Base-by-base conservation (phyloP, 2,113 vertebrate genomes). In the Trematocara marginatum region DNA sequence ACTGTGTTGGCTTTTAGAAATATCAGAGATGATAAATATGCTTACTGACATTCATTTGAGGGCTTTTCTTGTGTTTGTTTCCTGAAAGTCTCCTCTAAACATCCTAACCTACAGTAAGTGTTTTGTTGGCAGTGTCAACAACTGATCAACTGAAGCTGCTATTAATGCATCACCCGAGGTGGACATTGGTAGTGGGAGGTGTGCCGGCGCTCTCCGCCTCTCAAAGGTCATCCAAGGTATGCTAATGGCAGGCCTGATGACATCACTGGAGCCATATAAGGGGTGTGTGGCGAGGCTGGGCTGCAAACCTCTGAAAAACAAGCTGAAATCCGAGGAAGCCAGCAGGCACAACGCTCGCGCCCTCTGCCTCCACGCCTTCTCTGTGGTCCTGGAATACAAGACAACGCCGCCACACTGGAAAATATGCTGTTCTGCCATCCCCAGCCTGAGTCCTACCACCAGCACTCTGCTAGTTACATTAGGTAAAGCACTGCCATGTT, bases 351-450 rank as follows among this genome's bases (percentile, higher is more conserved):
- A 26, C 59, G 16, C 83, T 54, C 42, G 53, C 85, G 12, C 35
- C 82, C 29, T 64, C 78, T 45, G 59, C n/a, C 66, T 82, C 74
- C 80, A 35, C 69, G 7, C 71, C 80, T 51, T n/a, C 64, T 82
- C 71, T 56, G 35, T 47, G 74, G 20, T 42, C 79, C 83, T 8
- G 88, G 80, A 90, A 91, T 51, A 87, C 1, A 3, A 84, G 69
- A 90, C 59, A 87, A 84, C 86, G 40, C 45, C 18, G 7, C 49
- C 31, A 9, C 79, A 16, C 86, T 87, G 89, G 89, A 88, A 15
- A 79, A 83, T 88, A 98, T 98, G 97, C 96, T 98, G 92, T 98
- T 97, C 95, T 98, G 97, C 97, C 97, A 98, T 94, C 95, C 96
- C 51, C 97, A 98, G 93, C 97, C 97, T 11, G 98, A 98, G 88